Evolutionary conservation across 1,140 invertebrate genomes (phyloP).

Genomic region (Aphelenchoides fujianensis): DNA sequence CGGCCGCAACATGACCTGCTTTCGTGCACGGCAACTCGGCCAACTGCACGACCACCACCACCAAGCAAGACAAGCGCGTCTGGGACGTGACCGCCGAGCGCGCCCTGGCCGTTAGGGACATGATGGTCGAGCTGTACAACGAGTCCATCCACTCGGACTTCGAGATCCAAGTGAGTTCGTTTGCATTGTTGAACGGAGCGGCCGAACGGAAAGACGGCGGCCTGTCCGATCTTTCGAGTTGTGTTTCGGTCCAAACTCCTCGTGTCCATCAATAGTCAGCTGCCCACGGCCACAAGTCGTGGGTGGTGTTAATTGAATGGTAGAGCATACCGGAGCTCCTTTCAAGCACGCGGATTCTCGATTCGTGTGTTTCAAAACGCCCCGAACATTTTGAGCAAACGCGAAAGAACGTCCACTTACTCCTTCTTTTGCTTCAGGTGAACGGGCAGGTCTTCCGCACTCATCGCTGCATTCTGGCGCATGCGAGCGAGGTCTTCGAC

Average conservation of each 20-base stretch:
- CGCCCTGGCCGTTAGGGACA: not conserved
- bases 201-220: constrained; percentile 4
- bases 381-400: too few relatives aligned
- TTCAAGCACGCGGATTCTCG: too few relatives aligned
- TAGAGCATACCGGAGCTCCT: too few relatives aligned
- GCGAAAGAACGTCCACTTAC: too few relatives aligned
- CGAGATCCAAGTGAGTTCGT: constrained; percentile 10
- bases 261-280: constrained; percentile 17
- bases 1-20: not conserved
- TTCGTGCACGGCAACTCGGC: constrained; percentile 30
- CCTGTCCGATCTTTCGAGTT: not conserved
- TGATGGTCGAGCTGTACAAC: not conserved
- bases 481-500: constrained; percentile 54
- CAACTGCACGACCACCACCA: constrained; percentile 50
- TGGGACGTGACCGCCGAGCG: constrained; percentile 7
- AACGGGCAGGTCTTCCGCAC: constrained; percentile 49
- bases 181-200: constrained; percentile 9
- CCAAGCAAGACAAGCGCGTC: not conserved
- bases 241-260: constrained; percentile 24
- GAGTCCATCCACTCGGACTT: constrained; percentile 12
- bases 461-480: constrained; percentile 57
- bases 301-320: too few relatives aligned
- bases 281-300: too few relatives aligned
- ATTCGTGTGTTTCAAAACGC: too few relatives aligned
- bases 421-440: constrained; percentile 38